Evolutionary conservation across 2,113 vertebrate species (phyloP).

Genomic region (Protobothrops mucrosquamatus): DNA sequence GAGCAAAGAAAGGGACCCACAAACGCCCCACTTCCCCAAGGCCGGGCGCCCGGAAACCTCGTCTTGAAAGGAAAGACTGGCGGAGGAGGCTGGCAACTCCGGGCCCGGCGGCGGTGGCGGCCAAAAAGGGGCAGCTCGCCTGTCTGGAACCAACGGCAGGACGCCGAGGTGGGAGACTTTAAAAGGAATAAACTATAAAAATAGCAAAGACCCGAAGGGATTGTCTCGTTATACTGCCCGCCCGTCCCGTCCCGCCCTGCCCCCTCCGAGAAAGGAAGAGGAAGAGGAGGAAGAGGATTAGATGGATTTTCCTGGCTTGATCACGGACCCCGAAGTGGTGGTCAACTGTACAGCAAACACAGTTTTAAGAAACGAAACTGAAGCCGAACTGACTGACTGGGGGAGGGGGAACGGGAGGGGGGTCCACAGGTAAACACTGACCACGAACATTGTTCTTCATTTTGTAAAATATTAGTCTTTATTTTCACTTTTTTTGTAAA

Average conservation of each 20-base stretch:
- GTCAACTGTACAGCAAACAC: slow-evolving; percentile 94
- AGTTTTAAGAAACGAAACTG: slow-evolving; percentile 44
- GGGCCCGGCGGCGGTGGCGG: slow-evolving; percentile 57
- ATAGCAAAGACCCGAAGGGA: slow-evolving; percentile 70
- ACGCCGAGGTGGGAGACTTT: slow-evolving; percentile 16
- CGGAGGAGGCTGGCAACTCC: slow-evolving; percentile 63
- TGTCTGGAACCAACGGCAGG: slow-evolving; percentile 51
- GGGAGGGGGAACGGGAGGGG: slow-evolving; percentile 12
- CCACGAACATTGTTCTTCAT: slow-evolving; percentile 93
- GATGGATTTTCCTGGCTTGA: slow-evolving; percentile 77
- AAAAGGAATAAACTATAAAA: slow-evolving; percentile 19
- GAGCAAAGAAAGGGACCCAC: slow-evolving; percentile 40
- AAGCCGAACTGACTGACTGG: slow-evolving; percentile 83
- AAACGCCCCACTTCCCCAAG: neutral
- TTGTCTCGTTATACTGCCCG: slow-evolving; percentile 69
- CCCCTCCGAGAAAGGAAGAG: neutral
- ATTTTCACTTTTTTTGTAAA: slow-evolving; percentile 97
- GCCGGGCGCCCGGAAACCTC: neutral
- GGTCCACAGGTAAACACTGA: slow-evolving; percentile 73
- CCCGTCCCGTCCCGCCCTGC: neutral
- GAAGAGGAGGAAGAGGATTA: slow-evolving; percentile 61
- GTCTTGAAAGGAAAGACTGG: slow-evolving; percentile 44
- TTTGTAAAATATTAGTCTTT: slow-evolving; percentile 99
- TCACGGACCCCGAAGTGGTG: slow-evolving; percentile 90
- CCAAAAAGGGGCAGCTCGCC: slow-evolving; percentile 49